Base-by-base conservation (phyloP, 2,797 vertebrate species). In the Scomberomorus guttatus region DNA sequence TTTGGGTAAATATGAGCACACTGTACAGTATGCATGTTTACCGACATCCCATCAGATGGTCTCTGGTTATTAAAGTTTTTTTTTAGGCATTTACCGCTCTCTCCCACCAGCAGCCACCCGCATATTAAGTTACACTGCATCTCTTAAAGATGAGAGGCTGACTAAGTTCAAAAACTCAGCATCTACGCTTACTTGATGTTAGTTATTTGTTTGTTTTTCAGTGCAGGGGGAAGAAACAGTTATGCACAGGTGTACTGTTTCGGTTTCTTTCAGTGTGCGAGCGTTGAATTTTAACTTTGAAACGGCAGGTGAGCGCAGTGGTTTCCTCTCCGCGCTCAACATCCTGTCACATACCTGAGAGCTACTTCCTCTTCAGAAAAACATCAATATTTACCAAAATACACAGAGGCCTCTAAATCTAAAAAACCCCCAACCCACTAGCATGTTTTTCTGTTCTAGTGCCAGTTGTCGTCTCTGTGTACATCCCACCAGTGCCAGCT, bases 341-440 rank as follows among this genome's bases (percentile, higher is more conserved):
- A 88, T 90, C 84, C 87, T 84, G 89, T 89, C 89, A 88, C 82
- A 90, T 90, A 84, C 74, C 86, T 63, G 71, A 85, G 80, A 90
- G 77, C 84, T 61, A 85, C 91, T 93, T 94, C 92, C 91, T 90
- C 72, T 77, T 79, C 76, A 85, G 80, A 89, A 94, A 94, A 95
- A 94, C 89, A 95, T 93, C 90, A 94, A 94, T 93, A 95, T 95
- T 95, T 93, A 92, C 89, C 82, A 85, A 84, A 88, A 87, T 77
- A 88, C 82, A 88, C 64, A 87, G 77, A 85, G 82, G 81, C 78
- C 80, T 80, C 79, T 79, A 67, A 89, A 83, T 80, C 78, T 50
- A 54, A 81, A 78, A 77, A 29, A 29, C 15, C 51, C 64, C 48
- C 11, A 72, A 74, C 73, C 81, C 64, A 1, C 75, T 14, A 56